A percentile compares a stretch with the other conserved stretches of the same genome.
Evolutionary conservation across 37 sponge, comb jelly and placozoan genomes (phyloP).

Genomic region (Chondrosia reniformis): DNA sequence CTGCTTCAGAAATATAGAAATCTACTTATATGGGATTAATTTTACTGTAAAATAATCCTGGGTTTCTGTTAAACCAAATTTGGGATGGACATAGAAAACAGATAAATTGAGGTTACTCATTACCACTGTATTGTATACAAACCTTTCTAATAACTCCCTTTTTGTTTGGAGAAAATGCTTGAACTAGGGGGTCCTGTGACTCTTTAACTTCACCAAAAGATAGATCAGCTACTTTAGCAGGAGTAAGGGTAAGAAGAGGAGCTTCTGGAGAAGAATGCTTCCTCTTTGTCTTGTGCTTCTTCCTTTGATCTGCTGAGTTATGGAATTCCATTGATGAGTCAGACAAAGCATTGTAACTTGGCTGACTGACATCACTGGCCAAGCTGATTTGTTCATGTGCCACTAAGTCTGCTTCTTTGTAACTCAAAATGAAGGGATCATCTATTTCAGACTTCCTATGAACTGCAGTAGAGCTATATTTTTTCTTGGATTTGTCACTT

Average conservation of each 20-base stretch:
- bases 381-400: background rate
- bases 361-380: background rate
- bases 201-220: conserved; percentile 17
- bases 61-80: too few relatives aligned
- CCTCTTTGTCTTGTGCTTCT: too few relatives aligned
- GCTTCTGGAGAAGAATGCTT: background rate
- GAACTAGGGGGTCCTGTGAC: background rate
- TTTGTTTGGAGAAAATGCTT: background rate
- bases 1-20: too few relatives aligned
- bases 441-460: background rate
- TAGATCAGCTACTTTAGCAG: background rate
- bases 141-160: conserved; percentile 5
- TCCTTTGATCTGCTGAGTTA: background rate
- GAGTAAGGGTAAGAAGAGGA: background rate
- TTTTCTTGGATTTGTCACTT: conserved; percentile 9
- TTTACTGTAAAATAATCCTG: too few relatives aligned
- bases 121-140: background rate
- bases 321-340: background rate
- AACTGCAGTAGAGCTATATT: background rate
- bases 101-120: too few relatives aligned
- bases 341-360: background rate
- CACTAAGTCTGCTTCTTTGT: background rate
- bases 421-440: background rate
- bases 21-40: too few relatives aligned
- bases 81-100: too few relatives aligned